Conservation (phyloP, 2,113 vertebrate genomes). For the Phyllopteryx taeniolatus region DNA sequence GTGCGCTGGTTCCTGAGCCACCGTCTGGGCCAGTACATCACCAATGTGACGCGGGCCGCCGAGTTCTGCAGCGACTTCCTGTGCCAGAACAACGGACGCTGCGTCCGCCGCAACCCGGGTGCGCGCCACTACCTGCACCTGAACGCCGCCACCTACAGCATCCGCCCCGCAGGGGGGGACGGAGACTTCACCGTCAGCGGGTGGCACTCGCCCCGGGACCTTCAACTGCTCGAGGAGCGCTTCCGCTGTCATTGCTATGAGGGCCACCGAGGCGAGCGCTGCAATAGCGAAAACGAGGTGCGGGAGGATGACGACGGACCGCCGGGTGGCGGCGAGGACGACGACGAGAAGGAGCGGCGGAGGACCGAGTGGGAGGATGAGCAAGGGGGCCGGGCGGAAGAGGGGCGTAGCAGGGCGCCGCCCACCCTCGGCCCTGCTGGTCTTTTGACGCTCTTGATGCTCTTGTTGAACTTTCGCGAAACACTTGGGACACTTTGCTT, state of each 20-base stretch:
- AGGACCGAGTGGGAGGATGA: slow-evolving; percentile 52
- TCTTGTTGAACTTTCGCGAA: not conserved
- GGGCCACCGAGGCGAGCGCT: slow-evolving; percentile 68
- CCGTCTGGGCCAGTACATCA: slow-evolving; percentile 74
- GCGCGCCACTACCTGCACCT: slow-evolving; percentile 72
- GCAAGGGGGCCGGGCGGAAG: slow-evolving; percentile 22
- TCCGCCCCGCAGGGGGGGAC: slow-evolving; percentile 26
- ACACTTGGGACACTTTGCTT: not conserved
- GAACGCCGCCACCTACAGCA: slow-evolving; percentile 67
- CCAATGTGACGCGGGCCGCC: slow-evolving; percentile 74
- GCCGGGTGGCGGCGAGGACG: slow-evolving; percentile 14
- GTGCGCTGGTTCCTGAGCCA: slow-evolving; percentile 70
- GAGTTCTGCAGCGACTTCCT: slow-evolving; percentile 72
- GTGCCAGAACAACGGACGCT: slow-evolving; percentile 73
- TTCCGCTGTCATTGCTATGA: slow-evolving; percentile 81
- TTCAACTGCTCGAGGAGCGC: slow-evolving; percentile 57
- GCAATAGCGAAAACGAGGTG: slow-evolving; percentile 63
- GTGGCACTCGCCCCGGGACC: slow-evolving; percentile 61
- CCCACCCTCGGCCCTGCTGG: not conserved
- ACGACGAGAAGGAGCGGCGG: slow-evolving; percentile 32
- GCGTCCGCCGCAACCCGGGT: slow-evolving; percentile 59
- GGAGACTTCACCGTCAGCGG: slow-evolving; percentile 68
- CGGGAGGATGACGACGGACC: slow-evolving; percentile 39
- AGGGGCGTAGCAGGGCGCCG: slow-evolving; percentile 28
- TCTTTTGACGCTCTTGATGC: slow-evolving; percentile 12